Evolutionary conservation across 2,888 invertebrate species (phyloP), one percentile per base, ranked within the genome.

Genomic region (Amphipyra berbera): DNA sequence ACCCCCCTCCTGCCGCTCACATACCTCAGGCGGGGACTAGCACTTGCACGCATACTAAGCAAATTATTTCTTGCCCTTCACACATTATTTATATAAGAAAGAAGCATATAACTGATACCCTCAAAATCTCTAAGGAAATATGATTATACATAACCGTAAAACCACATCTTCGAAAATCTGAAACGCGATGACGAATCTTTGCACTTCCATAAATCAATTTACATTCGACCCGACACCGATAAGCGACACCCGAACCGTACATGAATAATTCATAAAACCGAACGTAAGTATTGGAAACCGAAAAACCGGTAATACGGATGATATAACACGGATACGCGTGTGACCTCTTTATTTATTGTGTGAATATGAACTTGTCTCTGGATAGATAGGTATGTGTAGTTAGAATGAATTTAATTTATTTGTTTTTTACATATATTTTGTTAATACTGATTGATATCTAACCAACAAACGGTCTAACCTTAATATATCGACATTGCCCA

Each of bases 251-350:
- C 75, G 68, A 79, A 71, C 68, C 65, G 59, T 55, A 44, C 56
- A 79, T 89, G 85, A 87, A 89, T 88, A 81, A 89, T 89, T 83
- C 82, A 89, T 87, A 66, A 79, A 61, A 68, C 64, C 63, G 59
- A 21, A 62, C 67, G 77, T 45, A 56, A 65, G 59, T 79, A 79
- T 73, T 60, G 70, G 71, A 70, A 77, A 71, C 73, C 68, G 65
- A 81, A 82, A 82, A 75, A 73, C 59, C 56, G 54, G 74, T 57
- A 64, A 66, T 67, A 67, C 53, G 65, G 60, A 69, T 68, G 63
- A 62, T 58, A 64, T 61, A 70, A 70, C 63, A 59, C 60, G 61
- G 41, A 69, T 44, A 64, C 60, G 53, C 57, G 44, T 66, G 58
- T 74, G 60, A 65, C 53, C 64, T 65, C 53, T 57, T 61, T 73